These are phyloP conservation scores for Lota lota DNA, from an alignment of 2,113 vertebrate species.

Conservation along the genomic window DNA sequence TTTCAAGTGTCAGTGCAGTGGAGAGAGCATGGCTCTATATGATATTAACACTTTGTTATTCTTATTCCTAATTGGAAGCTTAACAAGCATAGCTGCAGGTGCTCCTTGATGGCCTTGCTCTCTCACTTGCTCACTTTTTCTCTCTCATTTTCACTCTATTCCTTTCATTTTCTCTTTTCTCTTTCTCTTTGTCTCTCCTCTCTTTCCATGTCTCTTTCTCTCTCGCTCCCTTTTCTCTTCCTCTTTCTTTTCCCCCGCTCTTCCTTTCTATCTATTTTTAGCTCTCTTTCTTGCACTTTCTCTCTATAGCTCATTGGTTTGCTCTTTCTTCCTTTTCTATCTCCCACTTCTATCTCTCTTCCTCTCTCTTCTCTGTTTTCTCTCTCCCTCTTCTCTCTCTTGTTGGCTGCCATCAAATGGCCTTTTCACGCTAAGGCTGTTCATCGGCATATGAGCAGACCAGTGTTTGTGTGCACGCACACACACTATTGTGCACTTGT, in stretches of 20 bases:
- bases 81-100: background rate
- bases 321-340: background rate
- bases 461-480: too few species aligned
- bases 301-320: background rate
- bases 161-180: background rate
- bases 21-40: background rate
- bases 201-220: background rate
- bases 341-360: background rate
- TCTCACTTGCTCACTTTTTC: background rate
- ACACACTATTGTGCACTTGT: too few species aligned
- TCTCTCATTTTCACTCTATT: background rate
- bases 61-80: background rate
- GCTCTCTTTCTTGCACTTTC: background rate
- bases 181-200: conserved; percentile 5
- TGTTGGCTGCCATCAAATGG: too few species aligned
- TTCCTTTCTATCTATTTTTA: background rate
- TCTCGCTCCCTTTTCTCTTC: background rate
- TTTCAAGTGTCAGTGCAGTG: background rate
- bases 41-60: background rate
- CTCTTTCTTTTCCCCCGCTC: background rate
- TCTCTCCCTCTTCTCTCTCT: background rate
- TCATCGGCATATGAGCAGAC: too few species aligned
- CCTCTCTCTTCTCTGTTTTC: background rate
- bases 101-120: background rate
- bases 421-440: too few species aligned